Conservation (phyloP, 2,888 invertebrate genomes). For the Aleiodes alternator region DNA sequence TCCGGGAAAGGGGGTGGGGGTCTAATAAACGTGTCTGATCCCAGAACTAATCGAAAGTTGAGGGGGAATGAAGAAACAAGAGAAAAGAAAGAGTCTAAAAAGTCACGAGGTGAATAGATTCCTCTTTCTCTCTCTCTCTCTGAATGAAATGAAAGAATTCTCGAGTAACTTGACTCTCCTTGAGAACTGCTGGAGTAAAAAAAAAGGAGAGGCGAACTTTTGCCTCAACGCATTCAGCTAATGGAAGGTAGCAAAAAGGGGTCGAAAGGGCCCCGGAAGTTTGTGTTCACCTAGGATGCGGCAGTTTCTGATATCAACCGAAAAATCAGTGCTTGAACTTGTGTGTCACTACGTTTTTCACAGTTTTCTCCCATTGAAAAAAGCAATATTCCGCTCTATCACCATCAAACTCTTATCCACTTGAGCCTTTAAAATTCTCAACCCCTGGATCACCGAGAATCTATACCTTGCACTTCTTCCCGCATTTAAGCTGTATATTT, state of each 20-base stretch:
- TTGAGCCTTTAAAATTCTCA: conserved; percentile 24
- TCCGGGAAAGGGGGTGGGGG: not conserved
- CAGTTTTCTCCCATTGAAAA: conserved; percentile 5
- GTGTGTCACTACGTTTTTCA: conserved; percentile 2
- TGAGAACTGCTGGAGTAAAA: not conserved
- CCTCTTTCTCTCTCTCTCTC: no score
- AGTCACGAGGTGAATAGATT: conserved; percentile 27
- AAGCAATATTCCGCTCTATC: conserved; percentile 24
- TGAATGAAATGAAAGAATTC: conserved; percentile 45
- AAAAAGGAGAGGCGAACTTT: conserved; percentile 27
- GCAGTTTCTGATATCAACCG: conserved; percentile 24
- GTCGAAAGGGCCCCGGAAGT: conserved; percentile 49
- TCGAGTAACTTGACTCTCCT: conserved; percentile 44
- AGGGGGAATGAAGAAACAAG: conserved; percentile 7
- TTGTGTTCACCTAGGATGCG: conserved; percentile 33
- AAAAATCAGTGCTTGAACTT: conserved; percentile 25
- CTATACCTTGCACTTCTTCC: conserved; percentile 8
- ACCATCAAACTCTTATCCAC: conserved; percentile 32
- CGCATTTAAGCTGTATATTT: conserved; percentile 42
- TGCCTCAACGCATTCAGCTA: conserved; percentile 43
- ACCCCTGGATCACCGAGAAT: not conserved
- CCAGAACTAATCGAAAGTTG: not conserved
- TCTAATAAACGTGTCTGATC: conserved; percentile 44
- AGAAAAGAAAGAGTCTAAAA: conserved; percentile 28
- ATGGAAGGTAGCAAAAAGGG: conserved; percentile 47